These are phyloP conservation scores for Cairina moschata DNA, from an alignment of 2,113 vertebrate species.

Conservation along the genomic window DNA sequence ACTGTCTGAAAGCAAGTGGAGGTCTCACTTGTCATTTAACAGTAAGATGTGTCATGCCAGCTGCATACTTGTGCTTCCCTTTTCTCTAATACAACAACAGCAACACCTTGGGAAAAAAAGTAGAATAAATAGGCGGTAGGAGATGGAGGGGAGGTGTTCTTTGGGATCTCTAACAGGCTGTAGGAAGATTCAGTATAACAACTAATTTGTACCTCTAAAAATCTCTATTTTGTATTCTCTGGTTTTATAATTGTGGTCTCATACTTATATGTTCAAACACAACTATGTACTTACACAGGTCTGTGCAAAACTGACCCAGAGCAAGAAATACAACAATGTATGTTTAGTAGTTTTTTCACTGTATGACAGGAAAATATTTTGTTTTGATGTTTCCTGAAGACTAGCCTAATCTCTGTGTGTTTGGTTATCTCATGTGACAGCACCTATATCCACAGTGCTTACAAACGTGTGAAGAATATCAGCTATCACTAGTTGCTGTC, in stretches of 20 bases:
- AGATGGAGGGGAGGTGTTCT: background rate
- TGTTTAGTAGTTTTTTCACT: fast-evolving
- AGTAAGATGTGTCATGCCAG: background rate
- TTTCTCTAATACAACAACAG: background rate
- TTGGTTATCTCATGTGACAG: background rate
- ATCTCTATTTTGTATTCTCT: background rate
- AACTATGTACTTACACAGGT: background rate
- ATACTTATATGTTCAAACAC: background rate
- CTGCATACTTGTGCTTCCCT: background rate
- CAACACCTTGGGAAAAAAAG: background rate
- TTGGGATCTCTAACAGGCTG: background rate
- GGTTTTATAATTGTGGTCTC: background rate
- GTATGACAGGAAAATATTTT: background rate
- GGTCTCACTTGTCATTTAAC: background rate
- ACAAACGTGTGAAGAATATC: background rate
- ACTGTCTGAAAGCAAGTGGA: background rate
- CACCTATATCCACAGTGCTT: background rate
- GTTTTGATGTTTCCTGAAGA: background rate
- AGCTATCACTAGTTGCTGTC: background rate
- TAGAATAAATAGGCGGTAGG: no score
- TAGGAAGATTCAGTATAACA: background rate
- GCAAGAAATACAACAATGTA: background rate
- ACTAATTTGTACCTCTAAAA: background rate
- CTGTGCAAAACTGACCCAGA: background rate
- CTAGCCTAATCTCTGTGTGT: background rate